A percentile compares a stretch with the other conserved stretches of the same genome.
Conservation (phyloP, 2,888 invertebrate genomes). For the Mactromeris polynyma region DNA sequence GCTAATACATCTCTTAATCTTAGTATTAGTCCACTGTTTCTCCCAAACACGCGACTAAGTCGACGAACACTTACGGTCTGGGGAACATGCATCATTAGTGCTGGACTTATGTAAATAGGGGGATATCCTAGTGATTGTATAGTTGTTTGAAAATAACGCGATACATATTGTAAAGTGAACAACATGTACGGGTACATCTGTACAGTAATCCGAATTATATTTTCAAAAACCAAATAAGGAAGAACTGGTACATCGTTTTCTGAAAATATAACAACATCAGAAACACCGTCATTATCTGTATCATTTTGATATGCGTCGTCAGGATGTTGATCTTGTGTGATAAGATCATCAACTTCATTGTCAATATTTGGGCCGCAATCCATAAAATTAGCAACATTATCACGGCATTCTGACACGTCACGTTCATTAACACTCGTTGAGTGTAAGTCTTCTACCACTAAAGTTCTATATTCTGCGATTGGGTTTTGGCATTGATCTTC, state of each 20-base stretch:
- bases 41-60: background rate
- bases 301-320: background rate
- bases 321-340: background rate
- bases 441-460: no score
- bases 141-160: background rate
- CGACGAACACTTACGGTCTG: background rate
- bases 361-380: no score
- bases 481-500: no score
- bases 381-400: background rate
- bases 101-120: background rate
- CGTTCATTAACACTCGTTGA: no score
- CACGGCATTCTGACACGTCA: no score
- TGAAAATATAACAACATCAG: background rate
- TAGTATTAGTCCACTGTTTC: constrained; percentile 14
- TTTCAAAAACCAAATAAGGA: background rate
- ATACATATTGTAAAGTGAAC: background rate
- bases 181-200: background rate
- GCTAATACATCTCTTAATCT: background rate
- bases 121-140: background rate
- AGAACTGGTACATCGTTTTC: background rate
- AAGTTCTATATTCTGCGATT: no score
- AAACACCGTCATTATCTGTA: background rate
- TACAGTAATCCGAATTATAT: background rate
- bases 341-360: no score
- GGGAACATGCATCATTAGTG: background rate